Percentiles rank a stretch among this genome's conserved stretches.
phyloP scores from a whole-genome alignment of 2,888 invertebrate species.

The Malachius bipustulatus region DNA sequence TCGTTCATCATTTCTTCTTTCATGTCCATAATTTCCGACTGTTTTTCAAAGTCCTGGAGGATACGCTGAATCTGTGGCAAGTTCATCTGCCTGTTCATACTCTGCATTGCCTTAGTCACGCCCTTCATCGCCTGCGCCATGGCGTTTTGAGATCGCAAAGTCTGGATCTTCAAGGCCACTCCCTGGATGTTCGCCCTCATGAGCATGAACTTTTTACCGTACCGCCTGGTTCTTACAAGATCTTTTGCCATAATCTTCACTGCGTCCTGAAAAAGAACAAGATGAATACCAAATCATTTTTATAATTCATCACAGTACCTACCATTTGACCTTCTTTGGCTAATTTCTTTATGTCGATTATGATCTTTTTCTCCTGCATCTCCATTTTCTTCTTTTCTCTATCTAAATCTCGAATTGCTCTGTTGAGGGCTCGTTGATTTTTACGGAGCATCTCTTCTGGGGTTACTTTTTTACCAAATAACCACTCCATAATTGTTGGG shows the following conservation, averaged over 20 bases:
- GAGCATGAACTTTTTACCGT: slow-evolving; percentile 96
- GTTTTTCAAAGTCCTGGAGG: slow-evolving; percentile 95
- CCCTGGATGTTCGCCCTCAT: slow-evolving; percentile 99
- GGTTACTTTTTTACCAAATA: slow-evolving; percentile 91
- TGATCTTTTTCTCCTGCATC: slow-evolving; percentile 97
- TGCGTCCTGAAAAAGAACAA: slow-evolving; percentile 62
- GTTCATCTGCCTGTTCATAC: slow-evolving; percentile 95
- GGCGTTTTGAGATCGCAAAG: slow-evolving; percentile 93
- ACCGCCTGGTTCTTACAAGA: slow-evolving; percentile 87
- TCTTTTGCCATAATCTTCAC: slow-evolving; percentile 99
- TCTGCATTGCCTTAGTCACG: slow-evolving; percentile 95
- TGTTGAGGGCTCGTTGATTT: slow-evolving; percentile 94
- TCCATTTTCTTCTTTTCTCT: slow-evolving; percentile 92
- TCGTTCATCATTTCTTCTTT: slow-evolving; percentile 99
- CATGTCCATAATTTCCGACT: slow-evolving; percentile 99
- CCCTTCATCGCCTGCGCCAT: slow-evolving; percentile 99
- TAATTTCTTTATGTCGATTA: slow-evolving; percentile 95
- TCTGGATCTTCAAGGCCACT: slow-evolving; percentile 94
- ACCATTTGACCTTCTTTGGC: slow-evolving; percentile 99
- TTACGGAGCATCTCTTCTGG: slow-evolving; percentile 98
- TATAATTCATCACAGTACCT: slow-evolving; percentile 17
- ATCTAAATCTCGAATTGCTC: slow-evolving; percentile 96
- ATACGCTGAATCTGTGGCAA: slow-evolving; percentile 98
- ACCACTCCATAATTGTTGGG: slow-evolving; percentile 96
- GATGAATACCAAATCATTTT: neutral